phyloP scores from a whole-genome alignment of 2,888 invertebrate species.

The Campoletis raptor region DNA sequence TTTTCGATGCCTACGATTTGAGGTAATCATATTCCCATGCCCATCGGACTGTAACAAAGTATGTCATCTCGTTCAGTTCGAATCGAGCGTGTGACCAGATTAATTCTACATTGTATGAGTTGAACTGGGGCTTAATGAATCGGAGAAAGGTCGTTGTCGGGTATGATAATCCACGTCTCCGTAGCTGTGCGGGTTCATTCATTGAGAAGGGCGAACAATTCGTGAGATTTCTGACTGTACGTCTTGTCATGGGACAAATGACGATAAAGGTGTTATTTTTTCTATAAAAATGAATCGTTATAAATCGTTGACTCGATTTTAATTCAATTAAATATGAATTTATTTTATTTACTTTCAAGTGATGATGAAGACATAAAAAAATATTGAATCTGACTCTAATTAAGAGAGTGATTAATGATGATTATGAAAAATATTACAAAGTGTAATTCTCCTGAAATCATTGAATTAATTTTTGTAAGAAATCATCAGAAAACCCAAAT shows the following conservation, averaged over 20 bases:
- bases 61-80: conserved; percentile 31
- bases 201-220: conserved; percentile 6
- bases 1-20: conserved; percentile 15
- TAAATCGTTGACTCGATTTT: background rate
- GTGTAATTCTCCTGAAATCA: too few species aligned
- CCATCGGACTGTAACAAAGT: conserved; percentile 35
- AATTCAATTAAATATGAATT: background rate
- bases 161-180: conserved; percentile 30
- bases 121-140: conserved; percentile 46
- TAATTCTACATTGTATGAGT: conserved; percentile 48
- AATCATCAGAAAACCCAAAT: too few species aligned
- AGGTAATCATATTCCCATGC: conserved; percentile 29
- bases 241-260: conserved; percentile 9
- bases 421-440: too few species aligned
- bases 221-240: background rate
- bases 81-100: conserved; percentile 58
- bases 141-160: conserved; percentile 49
- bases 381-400: background rate
- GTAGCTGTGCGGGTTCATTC: conserved; percentile 29
- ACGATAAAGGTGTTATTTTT: background rate
- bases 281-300: background rate
- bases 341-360: background rate
- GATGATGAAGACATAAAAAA: background rate
- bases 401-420: background rate
- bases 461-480: too few species aligned